These are phyloP conservation scores for Crotalus viridis DNA, from an alignment of 2,113 vertebrate genomes.

Conservation along the genomic window DNA sequence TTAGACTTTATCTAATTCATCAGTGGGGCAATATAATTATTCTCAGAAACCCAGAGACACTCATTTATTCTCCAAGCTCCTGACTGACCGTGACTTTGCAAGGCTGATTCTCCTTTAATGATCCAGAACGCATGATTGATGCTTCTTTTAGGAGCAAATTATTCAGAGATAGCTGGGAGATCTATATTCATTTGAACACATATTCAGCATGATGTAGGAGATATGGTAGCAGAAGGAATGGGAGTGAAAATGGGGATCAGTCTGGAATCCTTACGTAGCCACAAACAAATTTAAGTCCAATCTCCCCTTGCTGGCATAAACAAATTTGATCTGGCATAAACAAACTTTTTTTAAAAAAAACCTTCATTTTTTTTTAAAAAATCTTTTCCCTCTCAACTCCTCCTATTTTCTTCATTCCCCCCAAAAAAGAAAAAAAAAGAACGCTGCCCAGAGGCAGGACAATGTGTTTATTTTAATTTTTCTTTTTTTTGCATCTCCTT, in stretches of 20 bases:
- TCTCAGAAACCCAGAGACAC: background rate
- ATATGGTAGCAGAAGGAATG: no score
- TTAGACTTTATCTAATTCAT: background rate
- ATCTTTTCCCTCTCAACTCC: background rate
- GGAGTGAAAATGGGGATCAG: no score
- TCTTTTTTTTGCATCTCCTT: background rate
- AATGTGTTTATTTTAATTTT: background rate
- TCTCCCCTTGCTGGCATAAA: background rate
- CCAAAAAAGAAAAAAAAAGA: background rate
- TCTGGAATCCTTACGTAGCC: no score
- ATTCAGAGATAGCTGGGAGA: background rate
- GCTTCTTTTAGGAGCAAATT: background rate
- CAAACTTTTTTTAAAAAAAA: no score
- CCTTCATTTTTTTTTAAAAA: background rate
- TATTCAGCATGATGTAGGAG: background rate
- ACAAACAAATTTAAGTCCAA: background rate
- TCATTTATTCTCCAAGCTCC: background rate
- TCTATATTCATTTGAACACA: background rate
- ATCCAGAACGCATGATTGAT: background rate
- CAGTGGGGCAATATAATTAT: background rate
- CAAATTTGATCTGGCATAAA: background rate
- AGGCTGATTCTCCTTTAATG: background rate
- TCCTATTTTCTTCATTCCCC: background rate
- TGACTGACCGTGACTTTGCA: background rate
- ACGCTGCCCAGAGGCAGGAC: background rate